These are phyloP conservation scores for Altica lythri DNA, from an alignment of 2,888 invertebrate genomes.

Conservation along the genomic window DNA sequence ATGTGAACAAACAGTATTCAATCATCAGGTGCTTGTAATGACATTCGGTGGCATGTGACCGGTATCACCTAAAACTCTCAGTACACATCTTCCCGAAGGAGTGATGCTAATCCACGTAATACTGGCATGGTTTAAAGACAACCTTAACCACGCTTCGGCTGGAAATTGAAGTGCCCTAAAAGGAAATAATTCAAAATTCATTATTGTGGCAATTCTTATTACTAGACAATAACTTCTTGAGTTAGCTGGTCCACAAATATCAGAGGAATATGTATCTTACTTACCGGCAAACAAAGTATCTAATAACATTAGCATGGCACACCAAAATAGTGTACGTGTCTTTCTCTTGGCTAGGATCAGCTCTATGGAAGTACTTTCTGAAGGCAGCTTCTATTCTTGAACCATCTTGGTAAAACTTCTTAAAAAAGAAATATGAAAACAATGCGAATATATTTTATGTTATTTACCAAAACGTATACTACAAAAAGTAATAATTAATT, in stretches of 20 bases:
- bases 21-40: conserved; percentile 61
- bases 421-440: conserved; percentile 46
- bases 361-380: conserved; percentile 89
- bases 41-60: conserved; percentile 85
- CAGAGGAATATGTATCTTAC: no score
- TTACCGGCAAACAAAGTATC: conserved; percentile 90
- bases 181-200: conserved; percentile 26
- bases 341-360: conserved; percentile 75
- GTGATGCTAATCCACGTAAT: conserved; percentile 89
- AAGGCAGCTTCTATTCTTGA: conserved; percentile 96
- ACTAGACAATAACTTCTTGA: neutral
- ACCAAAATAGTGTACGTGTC: conserved; percentile 91
- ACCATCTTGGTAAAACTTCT: conserved; percentile 93
- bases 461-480: no score
- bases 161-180: conserved; percentile 94
- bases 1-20: no score
- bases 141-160: conserved; percentile 94
- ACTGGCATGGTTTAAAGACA: conserved; percentile 89
- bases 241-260: no score
- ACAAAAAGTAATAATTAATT: no score
- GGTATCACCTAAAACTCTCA: conserved; percentile 82
- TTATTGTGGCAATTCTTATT: conserved; percentile 37
- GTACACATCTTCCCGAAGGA: conserved; percentile 83
- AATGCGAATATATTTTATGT: conserved; percentile 1
- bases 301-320: conserved; percentile 97